Evolutionary conservation across 2,888 invertebrate species (phyloP).

Genomic region (Drosophila flavopinicola): DNA sequence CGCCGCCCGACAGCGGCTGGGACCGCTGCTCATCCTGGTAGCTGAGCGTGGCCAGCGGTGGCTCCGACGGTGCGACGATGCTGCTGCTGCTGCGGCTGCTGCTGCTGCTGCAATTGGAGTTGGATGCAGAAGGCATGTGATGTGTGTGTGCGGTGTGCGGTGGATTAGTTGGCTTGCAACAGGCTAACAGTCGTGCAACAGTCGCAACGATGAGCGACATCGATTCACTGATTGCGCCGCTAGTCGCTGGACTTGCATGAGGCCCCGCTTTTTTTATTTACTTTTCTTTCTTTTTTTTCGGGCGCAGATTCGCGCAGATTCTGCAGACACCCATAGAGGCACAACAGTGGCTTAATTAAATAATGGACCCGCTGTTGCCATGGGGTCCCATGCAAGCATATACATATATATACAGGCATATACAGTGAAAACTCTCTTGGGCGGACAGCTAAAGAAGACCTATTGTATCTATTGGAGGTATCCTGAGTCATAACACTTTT

Average conservation of each 20-base stretch:
- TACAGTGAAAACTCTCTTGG: too few relatives aligned
- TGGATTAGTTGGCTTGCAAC: constrained; percentile 22
- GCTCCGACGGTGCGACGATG: constrained; percentile 14
- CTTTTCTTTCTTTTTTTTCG: neutral
- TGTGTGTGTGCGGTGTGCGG: neutral
- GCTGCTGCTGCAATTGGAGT: constrained; percentile 46
- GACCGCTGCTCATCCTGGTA: constrained; percentile 67
- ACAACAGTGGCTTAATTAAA: constrained; percentile 60
- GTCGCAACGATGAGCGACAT: constrained; percentile 53
- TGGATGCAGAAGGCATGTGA: constrained; percentile 59
- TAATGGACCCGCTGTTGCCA: constrained; percentile 61
- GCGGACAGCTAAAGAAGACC: too few relatives aligned
- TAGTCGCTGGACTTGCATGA: constrained; percentile 29
- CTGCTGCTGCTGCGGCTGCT: constrained; percentile 17
- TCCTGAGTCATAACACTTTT: too few relatives aligned
- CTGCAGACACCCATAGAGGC: constrained; percentile 43
- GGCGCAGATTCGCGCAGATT: constrained; percentile 54
- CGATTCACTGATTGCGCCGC: constrained; percentile 55
- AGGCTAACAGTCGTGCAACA: constrained; percentile 25
- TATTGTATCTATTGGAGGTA: too few relatives aligned
- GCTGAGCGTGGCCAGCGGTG: constrained; percentile 59
- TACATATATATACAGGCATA: neutral
- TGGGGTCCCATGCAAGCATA: constrained; percentile 13
- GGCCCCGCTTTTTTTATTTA: constrained; percentile 28
- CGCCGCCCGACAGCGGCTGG: neutral